These are phyloP conservation scores for Cranoglanis bouderius DNA, from an alignment of 2,113 vertebrate genomes.

Conservation along the genomic window DNA sequence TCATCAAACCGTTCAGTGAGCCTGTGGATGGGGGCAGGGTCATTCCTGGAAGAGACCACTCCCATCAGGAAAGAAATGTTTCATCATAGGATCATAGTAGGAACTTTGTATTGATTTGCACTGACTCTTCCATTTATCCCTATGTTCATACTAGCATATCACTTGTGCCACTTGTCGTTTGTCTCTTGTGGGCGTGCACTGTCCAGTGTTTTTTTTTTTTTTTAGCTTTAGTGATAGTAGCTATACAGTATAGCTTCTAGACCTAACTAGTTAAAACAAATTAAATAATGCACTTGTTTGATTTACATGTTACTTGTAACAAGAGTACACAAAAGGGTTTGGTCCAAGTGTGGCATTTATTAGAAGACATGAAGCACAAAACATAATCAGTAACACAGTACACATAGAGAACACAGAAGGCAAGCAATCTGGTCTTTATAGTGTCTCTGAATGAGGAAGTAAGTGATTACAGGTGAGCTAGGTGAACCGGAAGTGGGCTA, in stretches of 20 bases:
- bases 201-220: background rate
- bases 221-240: background rate
- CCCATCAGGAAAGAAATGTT: background rate
- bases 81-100: background rate
- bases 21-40: background rate
- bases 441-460: too few relatives aligned
- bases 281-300: background rate
- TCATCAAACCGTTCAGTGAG: background rate
- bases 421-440: too few relatives aligned
- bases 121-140: background rate
- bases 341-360: background rate
- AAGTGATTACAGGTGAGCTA: too few relatives aligned
- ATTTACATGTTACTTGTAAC: background rate
- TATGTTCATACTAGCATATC: background rate
- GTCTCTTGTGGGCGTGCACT: background rate
- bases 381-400: too few relatives aligned
- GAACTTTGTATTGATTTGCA: background rate
- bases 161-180: background rate
- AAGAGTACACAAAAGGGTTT: background rate
- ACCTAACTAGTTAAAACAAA: background rate
- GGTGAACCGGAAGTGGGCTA: too few relatives aligned
- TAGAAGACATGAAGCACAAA: too few relatives aligned
- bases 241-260: background rate
- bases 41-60: background rate
- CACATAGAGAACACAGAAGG: too few relatives aligned